phyloP scores from a whole-genome alignment of 2,113 vertebrate genomes.

The Vidua chalybeata region DNA sequence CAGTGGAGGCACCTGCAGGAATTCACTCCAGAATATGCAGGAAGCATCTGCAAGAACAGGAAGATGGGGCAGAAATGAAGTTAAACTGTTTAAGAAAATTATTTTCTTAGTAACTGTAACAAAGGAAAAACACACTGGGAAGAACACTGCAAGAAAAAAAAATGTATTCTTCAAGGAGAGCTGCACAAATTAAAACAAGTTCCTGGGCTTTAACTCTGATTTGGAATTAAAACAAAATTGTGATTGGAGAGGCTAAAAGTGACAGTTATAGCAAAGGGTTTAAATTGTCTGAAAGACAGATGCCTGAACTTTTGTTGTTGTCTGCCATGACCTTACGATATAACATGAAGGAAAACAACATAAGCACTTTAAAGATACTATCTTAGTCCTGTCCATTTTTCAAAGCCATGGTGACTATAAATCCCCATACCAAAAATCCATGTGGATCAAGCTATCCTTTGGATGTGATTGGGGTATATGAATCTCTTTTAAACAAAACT shows the following conservation, averaged over 20 bases:
- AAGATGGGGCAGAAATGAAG: not conserved
- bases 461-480: not conserved
- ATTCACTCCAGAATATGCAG: accelerated
- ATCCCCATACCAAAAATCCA: not conserved
- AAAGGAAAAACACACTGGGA: not conserved
- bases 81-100: not conserved
- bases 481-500: not conserved
- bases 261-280: not conserved
- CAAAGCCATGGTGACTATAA: not conserved
- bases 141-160: not conserved
- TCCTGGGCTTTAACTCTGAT: not conserved
- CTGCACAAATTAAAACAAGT: not conserved
- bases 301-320: not conserved
- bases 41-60: not conserved
- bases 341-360: not conserved
- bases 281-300: not conserved
- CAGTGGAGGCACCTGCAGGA: not conserved
- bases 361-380: not conserved
- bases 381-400: not conserved
- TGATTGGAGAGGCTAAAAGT: not conserved
- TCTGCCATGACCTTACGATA: not conserved
- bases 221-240: not conserved
- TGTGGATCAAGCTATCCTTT: not conserved
- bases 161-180: not conserved
- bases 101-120: not conserved